Evolutionary conservation across 2,888 invertebrate species (phyloP).

Genomic region (Platypus cylindrus): DNA sequence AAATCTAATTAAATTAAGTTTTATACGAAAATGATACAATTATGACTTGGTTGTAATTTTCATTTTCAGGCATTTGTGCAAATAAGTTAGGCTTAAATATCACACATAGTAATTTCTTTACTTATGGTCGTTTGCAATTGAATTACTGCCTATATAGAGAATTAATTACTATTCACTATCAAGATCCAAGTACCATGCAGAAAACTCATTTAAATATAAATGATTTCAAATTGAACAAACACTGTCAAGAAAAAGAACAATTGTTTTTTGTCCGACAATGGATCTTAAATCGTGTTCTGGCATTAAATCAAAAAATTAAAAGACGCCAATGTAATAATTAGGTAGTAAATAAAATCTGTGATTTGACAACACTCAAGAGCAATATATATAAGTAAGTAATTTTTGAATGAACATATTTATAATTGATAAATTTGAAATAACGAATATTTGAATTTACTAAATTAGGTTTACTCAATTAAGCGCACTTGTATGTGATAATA

Average conservation of each 20-base stretch:
- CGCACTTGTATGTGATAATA: too few relatives aligned
- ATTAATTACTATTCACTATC: constrained; percentile 19
- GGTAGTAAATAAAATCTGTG: too few relatives aligned
- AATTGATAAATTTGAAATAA: too few relatives aligned
- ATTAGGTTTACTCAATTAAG: too few relatives aligned
- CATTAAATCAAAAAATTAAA: constrained; percentile 9
- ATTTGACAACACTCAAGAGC: too few relatives aligned
- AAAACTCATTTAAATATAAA: constrained; percentile 9
- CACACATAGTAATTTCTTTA: constrained; percentile 15
- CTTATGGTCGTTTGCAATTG: constrained; percentile 10
- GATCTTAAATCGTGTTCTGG: constrained; percentile 15
- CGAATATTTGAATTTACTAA: too few relatives aligned
- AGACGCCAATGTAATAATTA: too few relatives aligned
- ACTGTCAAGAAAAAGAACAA: constrained; percentile 8
- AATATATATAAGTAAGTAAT: too few relatives aligned
- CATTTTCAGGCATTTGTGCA: constrained; percentile 20
- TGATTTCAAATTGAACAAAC: constrained; percentile 9
- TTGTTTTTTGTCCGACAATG: constrained; percentile 14
- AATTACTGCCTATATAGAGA: constrained; percentile 17
- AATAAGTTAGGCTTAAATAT: constrained; percentile 16
- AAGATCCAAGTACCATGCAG: constrained; percentile 14
- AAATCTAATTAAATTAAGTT: too few relatives aligned
- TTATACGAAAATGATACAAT: too few relatives aligned
- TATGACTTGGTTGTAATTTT: too few relatives aligned
- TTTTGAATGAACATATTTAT: too few relatives aligned